Conservation (phyloP, 2,888 invertebrate genomes). For the Drosophila neotestacea region DNA sequence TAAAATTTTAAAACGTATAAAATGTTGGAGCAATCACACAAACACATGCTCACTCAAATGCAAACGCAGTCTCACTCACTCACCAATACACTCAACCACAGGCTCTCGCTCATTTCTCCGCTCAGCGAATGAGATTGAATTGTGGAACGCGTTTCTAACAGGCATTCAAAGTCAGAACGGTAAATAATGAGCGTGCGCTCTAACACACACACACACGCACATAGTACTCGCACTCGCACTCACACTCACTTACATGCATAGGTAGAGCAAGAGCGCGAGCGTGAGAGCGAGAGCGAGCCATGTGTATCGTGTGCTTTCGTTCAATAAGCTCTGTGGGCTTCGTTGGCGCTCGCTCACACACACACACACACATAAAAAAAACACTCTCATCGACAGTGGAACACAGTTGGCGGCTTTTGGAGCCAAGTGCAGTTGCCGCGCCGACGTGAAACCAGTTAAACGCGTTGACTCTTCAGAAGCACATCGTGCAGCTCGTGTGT, state of each 20-base stretch:
- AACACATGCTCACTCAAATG: constrained; percentile 40
- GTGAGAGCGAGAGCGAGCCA: constrained; percentile 33
- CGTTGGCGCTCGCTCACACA: constrained; percentile 30
- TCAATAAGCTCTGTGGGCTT: constrained; percentile 25
- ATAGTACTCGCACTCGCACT: constrained; percentile 4
- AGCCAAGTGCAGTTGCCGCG: constrained; percentile 72
- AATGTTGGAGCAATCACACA: constrained; percentile 72
- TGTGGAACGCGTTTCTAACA: constrained; percentile 78
- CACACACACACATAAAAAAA: constrained; percentile 27
- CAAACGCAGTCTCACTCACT: constrained; percentile 40
- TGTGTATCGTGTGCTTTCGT: constrained; percentile 27
- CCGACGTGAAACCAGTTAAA: constrained; percentile 80
- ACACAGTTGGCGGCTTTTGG: constrained; percentile 42
- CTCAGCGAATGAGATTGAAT: constrained; percentile 53
- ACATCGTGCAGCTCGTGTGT: constrained; percentile 61
- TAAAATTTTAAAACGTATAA: constrained; percentile 82
- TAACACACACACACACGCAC: constrained; percentile 20
- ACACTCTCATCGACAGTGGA: neutral
- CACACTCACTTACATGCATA: neutral
- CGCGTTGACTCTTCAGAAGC: constrained; percentile 62
- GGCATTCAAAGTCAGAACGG: constrained; percentile 62
- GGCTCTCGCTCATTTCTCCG: constrained; percentile 54
- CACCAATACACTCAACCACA: constrained; percentile 29
- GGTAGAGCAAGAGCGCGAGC: constrained; percentile 17
- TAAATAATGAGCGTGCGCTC: constrained; percentile 62